Base-by-base conservation (phyloP, 2,888 invertebrate species). In the Ceratothoa steindachneri region DNA sequence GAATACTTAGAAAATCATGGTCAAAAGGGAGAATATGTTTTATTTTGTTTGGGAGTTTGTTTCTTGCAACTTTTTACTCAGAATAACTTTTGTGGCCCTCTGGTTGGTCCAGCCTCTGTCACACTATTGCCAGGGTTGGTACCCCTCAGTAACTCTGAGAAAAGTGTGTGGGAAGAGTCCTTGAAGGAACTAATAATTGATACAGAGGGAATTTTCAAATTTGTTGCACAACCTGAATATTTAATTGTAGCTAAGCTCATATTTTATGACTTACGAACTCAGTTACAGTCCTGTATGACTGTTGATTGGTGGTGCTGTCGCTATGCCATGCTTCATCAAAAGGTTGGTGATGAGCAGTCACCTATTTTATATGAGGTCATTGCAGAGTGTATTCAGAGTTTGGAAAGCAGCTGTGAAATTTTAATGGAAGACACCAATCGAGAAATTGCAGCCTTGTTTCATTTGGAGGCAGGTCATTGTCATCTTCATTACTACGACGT, bases 401-500 rank as follows among this genome's bases (percentile, higher is more conserved):
- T 74, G 7, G 76, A 79, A 53, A 70, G 69, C 30, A 74, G 69
- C 55, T 12, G 24, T 30, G 28, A 69, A 24, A 28, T 72, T 29
- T 53, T 72, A 2, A 30, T 60, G 28, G 30, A 15, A 15, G 29
- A 24, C 52, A 29, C 53, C 1, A 65, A 64, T n/a, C 65, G 69
- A 60, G 74, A 74, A 51, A 31, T 83, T 3, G 81, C 82, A 80
- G 84, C 85, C 5, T 81, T 86, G 71, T 87, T 88, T 77, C 85
- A 87, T 81, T 81, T 89, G 30, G 90, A 90, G 83, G 85, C 87
- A 28, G 87, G 87, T 1, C 87, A 92, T 81, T 88, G 92, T 9
- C 90, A 90, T 83, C 85, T 93, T 65, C 85, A 89, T 69, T 95
- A 91, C 83, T 90, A 90, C 80, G 89, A 92, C 81, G 88, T 92